These are phyloP conservation scores for Acrobeloides nanus DNA, from an alignment of 2,888 invertebrate genomes.

Conservation along the genomic window DNA sequence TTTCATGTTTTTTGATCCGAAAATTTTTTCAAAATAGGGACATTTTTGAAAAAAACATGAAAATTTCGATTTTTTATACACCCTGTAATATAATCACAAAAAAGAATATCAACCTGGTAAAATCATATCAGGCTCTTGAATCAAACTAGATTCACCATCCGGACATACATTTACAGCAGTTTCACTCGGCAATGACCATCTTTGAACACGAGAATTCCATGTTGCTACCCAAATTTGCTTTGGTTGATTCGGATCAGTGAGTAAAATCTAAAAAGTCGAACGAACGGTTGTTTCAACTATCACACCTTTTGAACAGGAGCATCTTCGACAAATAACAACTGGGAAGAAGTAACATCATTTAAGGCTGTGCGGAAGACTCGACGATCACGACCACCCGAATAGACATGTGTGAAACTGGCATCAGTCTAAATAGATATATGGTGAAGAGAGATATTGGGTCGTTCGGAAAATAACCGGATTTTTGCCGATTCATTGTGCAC, in stretches of 20 bases:
- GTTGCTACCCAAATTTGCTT: conserved; percentile 71
- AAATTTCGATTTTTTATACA: too few relatives aligned
- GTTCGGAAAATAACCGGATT: too few relatives aligned
- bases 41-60: too few relatives aligned
- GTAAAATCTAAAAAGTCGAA: conserved; percentile 53
- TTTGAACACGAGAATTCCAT: conserved; percentile 64
- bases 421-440: too few relatives aligned
- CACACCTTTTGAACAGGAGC: conserved; percentile 66
- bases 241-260: conserved; percentile 65
- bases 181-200: conserved; percentile 19
- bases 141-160: neutral
- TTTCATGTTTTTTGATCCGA: too few relatives aligned
- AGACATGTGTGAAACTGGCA: conserved; percentile 83
- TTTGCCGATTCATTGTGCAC: too few relatives aligned
- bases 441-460: too few relatives aligned
- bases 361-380: conserved; percentile 85
- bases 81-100: too few relatives aligned
- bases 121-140: conserved; percentile 21
- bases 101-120: conserved; percentile 14
- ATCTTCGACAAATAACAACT: conserved; percentile 81
- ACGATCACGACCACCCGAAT: conserved; percentile 88
- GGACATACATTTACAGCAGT: neutral
- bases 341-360: conserved; percentile 71
- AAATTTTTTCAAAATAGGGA: too few relatives aligned
- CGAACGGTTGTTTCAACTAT: neutral